These are phyloP conservation scores for Blera fallax DNA, from an alignment of 2,888 invertebrate genomes.

Conservation along the genomic window DNA sequence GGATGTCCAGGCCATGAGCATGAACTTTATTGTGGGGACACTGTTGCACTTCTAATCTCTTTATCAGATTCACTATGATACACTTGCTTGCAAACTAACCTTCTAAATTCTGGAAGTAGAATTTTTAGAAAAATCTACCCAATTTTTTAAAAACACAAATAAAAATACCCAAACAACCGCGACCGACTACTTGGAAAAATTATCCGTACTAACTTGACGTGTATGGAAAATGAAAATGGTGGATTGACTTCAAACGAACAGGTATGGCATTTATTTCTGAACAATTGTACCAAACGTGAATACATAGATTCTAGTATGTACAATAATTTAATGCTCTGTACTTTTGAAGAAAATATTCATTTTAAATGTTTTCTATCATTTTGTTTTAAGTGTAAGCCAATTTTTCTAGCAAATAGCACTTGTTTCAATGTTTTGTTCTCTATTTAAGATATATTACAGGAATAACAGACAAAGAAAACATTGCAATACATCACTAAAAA, in stretches of 20 bases:
- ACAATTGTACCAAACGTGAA: conserved; percentile 22
- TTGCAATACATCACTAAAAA: too few relatives aligned
- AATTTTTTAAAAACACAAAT: conserved; percentile 51
- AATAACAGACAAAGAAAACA: too few relatives aligned
- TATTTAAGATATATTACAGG: too few relatives aligned
- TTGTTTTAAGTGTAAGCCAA: too few relatives aligned
- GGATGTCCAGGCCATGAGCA: conserved; percentile 48
- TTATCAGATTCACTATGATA: background rate
- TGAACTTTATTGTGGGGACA: conserved; percentile 4
- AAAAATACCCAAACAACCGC: conserved; percentile 69
- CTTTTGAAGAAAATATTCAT: too few relatives aligned
- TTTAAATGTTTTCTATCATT: too few relatives aligned
- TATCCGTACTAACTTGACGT: conserved; percentile 70
- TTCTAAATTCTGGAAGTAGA: conserved; percentile 29
- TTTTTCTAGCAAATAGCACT: too few relatives aligned
- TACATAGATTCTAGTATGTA: background rate
- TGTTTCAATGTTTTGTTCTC: too few relatives aligned
- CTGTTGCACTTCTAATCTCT: background rate
- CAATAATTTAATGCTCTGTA: background rate
- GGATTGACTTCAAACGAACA: conserved; percentile 53
- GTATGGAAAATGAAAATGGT: conserved; percentile 73
- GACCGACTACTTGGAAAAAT: conserved; percentile 63
- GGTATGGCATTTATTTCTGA: conserved; percentile 1
- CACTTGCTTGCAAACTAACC: conserved; percentile 45
- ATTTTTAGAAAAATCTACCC: conserved; percentile 18